A percentile compares a stretch with the other conserved stretches of the same genome.
phyloP scores from a whole-genome alignment of 37 sponge, comb jelly and placozoan species.

The Tethya wilhelma region DNA sequence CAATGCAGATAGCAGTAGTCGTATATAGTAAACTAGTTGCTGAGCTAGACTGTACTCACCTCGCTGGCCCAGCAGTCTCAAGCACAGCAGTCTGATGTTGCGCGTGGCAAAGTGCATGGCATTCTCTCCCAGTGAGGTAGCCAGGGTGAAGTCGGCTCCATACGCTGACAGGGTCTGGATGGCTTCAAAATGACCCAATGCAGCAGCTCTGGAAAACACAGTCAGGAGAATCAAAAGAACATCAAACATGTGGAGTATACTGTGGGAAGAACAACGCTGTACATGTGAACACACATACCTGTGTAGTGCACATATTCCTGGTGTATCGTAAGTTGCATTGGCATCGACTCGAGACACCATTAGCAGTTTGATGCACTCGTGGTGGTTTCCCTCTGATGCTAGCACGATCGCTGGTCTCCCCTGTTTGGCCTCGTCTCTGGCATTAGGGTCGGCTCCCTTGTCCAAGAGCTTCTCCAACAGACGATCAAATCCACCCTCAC shows the following conservation, averaged over 20 bases:
- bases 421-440: slow-evolving; percentile 48
- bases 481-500: slow-evolving; percentile 53
- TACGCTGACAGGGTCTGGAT: slow-evolving; percentile 84
- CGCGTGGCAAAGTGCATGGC: slow-evolving; percentile 77
- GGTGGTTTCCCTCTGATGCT: slow-evolving; percentile 68
- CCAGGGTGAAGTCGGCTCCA: slow-evolving; percentile 77
- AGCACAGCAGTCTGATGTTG: slow-evolving; percentile 42
- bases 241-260: background rate
- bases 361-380: slow-evolving; percentile 74
- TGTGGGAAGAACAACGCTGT: background rate
- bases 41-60: too few relatives aligned
- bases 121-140: slow-evolving; percentile 51
- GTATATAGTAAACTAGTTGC: too few relatives aligned
- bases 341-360: slow-evolving; percentile 56
- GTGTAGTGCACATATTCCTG: slow-evolving; percentile 60
- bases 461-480: slow-evolving; percentile 74
- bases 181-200: slow-evolving; percentile 66
- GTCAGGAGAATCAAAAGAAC: background rate
- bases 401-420: slow-evolving; percentile 77
- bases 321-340: slow-evolving; percentile 46
- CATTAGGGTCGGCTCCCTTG: slow-evolving; percentile 85
- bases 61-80: slow-evolving; percentile 82
- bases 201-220: slow-evolving; percentile 61
- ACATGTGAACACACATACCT: slow-evolving; percentile 29
- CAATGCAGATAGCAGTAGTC: too few relatives aligned